These are phyloP conservation scores for Neodiprion virginianus DNA, from an alignment of 1,140 invertebrate genomes.

Conservation along the genomic window DNA sequence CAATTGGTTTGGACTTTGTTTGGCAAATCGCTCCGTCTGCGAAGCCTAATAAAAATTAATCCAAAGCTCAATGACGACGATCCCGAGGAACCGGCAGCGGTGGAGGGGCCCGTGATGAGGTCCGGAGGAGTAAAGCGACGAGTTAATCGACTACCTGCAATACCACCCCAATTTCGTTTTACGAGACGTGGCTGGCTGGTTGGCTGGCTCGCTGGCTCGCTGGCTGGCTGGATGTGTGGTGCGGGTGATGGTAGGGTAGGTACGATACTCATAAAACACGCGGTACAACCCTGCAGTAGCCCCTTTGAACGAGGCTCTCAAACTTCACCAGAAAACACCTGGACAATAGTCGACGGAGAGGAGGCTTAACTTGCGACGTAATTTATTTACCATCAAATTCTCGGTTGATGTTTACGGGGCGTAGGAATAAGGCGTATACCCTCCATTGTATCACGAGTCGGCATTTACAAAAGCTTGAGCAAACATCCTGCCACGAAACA, in stretches of 20 bases:
- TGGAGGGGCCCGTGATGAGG: not conserved
- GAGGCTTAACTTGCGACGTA: not conserved
- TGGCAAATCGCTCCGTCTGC: not conserved
- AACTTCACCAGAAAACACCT: not conserved
- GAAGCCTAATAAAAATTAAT: not conserved
- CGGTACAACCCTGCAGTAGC: not conserved
- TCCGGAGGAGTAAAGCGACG: conserved; percentile 6
- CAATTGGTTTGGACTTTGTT: not conserved
- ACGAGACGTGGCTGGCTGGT: conserved; percentile 19
- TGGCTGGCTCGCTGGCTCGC: not conserved
- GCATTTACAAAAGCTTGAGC: too few relatives aligned
- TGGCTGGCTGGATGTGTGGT: not conserved
- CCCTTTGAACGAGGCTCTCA: not conserved
- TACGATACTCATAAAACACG: not conserved
- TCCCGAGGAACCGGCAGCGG: not conserved
- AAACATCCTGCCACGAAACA: too few relatives aligned
- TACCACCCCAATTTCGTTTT: conserved; percentile 34
- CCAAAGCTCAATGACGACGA: not conserved
- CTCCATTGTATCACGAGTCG: too few relatives aligned
- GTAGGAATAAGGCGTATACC: too few relatives aligned
- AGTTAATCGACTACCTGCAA: conserved; percentile 23
- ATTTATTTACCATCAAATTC: not conserved
- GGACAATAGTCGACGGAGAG: not conserved
- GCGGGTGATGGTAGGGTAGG: not conserved
- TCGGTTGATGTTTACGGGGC: not conserved